Evolutionary conservation across 2,797 vertebrate species (phyloP).

Genomic region (Catostomus latipinnis): DNA sequence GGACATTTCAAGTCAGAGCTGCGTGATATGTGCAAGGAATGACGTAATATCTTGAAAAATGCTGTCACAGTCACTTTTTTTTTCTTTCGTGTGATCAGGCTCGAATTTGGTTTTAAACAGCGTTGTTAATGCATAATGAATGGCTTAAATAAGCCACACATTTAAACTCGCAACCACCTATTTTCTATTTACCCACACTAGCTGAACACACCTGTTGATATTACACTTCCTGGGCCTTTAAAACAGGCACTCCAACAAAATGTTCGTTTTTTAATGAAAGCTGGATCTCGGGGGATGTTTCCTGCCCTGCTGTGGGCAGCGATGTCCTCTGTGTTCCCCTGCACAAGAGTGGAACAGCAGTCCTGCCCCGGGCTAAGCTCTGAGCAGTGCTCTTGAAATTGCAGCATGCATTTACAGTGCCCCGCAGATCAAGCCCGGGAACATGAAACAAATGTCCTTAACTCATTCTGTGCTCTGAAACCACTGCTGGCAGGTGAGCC

Average conservation of each 20-base stretch:
- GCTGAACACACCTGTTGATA: slow-evolving; percentile 19
- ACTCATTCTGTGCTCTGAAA: slow-evolving; percentile 15
- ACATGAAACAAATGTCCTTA: slow-evolving; percentile 23
- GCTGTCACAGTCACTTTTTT: too few species aligned
- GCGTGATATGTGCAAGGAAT: too few species aligned
- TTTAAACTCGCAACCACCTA: slow-evolving; percentile 11
- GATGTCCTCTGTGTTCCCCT: slow-evolving; percentile 7
- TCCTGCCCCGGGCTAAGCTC: slow-evolving; percentile 32
- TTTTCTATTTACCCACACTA: slow-evolving; percentile 17
- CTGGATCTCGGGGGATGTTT: slow-evolving; percentile 14
- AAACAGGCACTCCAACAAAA: neutral
- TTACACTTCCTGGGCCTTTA: neutral
- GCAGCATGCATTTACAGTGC: slow-evolving; percentile 32
- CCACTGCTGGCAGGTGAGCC: slow-evolving; percentile 15
- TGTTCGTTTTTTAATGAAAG: slow-evolving; percentile 29
- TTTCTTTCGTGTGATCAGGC: too few species aligned
- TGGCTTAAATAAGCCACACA: slow-evolving; percentile 6
- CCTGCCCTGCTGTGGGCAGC: slow-evolving; percentile 10
- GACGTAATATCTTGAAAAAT: too few species aligned
- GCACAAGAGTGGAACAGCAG: neutral
- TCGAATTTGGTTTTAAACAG: neutral
- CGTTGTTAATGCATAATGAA: slow-evolving; percentile 10
- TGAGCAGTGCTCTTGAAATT: slow-evolving; percentile 2
- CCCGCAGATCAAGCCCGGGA: slow-evolving; percentile 11
- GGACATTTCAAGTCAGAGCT: too few species aligned